These are phyloP conservation scores for Lagocephalus sceleratus DNA, from an alignment of 2,797 vertebrate species.

Conservation along the genomic window DNA sequence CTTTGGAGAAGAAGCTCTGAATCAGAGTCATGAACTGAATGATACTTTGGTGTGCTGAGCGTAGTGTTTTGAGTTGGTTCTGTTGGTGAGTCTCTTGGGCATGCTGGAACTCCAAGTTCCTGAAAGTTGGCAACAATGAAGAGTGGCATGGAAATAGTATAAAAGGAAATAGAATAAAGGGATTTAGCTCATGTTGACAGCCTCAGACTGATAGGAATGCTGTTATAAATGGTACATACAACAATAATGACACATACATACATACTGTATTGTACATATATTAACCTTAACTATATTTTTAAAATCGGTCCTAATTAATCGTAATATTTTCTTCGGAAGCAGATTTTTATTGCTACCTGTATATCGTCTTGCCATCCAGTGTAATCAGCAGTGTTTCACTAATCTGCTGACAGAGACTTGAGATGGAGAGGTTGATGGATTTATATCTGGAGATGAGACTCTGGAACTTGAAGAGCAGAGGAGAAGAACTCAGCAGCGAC, in stretches of 20 bases:
- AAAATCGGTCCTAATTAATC: not conserved
- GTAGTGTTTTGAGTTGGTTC: constrained; percentile 65
- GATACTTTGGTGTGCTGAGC: constrained; percentile 72
- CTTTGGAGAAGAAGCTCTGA: constrained; percentile 77
- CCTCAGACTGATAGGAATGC: no score
- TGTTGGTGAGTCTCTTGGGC: constrained; percentile 75
- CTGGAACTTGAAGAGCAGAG: constrained; percentile 73
- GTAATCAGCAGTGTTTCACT: constrained; percentile 79
- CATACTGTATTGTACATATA: no score
- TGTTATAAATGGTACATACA: no score
- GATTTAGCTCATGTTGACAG: no score
- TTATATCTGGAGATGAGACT: constrained; percentile 80
- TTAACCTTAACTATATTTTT: no score
- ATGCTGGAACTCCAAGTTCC: constrained; percentile 81
- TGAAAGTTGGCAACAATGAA: constrained; percentile 43
- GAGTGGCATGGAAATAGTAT: no score
- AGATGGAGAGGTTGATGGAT: constrained; percentile 72
- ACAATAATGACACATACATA: no score
- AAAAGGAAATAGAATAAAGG: no score
- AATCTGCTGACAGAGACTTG: constrained; percentile 75
- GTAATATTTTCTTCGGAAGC: not conserved
- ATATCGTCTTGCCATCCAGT: constrained; percentile 78
- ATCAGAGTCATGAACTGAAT: constrained; percentile 72
- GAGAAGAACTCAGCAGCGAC: not conserved
- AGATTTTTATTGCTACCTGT: constrained; percentile 49